These are phyloP conservation scores for Aphidius colemani DNA, from an alignment of 2,888 invertebrate species.

Conservation along the genomic window DNA sequence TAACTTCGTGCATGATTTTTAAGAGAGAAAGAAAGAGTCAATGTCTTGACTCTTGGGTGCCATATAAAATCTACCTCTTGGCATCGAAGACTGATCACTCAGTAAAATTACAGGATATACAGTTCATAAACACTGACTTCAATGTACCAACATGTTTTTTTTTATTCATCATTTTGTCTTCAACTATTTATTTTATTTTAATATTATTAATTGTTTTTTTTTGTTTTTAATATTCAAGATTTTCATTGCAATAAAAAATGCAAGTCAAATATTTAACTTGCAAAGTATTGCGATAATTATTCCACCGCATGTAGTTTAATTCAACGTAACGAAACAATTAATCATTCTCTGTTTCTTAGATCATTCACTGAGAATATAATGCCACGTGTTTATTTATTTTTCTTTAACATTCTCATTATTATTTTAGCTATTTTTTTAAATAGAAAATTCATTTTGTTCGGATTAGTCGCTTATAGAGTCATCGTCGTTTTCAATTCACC, in stretches of 20 bases:
- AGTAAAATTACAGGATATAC: too few relatives aligned
- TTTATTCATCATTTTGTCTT: too few relatives aligned
- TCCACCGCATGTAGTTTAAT: constrained; percentile 41
- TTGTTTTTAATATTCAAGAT: neutral
- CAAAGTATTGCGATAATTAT: constrained; percentile 31
- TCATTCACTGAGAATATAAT: constrained; percentile 36
- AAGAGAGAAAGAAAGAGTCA: too few relatives aligned
- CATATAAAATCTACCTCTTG: too few relatives aligned
- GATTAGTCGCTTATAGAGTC: neutral
- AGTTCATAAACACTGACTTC: too few relatives aligned
- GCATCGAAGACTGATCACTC: too few relatives aligned
- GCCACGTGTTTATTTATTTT: neutral
- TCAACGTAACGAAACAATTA: constrained; percentile 50
- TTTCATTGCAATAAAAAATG: neutral
- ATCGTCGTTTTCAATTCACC: too few relatives aligned
- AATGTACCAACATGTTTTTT: too few relatives aligned
- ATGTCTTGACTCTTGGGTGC: too few relatives aligned
- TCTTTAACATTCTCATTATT: neutral
- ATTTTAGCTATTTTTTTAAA: neutral
- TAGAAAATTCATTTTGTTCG: neutral
- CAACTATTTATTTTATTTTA: too few relatives aligned
- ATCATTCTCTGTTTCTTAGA: constrained; percentile 41
- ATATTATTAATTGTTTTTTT: constrained; percentile 2
- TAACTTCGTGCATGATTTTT: constrained; percentile 22
- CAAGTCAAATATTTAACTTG: neutral